Evolutionary conservation across 2,113 vertebrate species (phyloP).

Genomic region (Equus quagga): DNA sequence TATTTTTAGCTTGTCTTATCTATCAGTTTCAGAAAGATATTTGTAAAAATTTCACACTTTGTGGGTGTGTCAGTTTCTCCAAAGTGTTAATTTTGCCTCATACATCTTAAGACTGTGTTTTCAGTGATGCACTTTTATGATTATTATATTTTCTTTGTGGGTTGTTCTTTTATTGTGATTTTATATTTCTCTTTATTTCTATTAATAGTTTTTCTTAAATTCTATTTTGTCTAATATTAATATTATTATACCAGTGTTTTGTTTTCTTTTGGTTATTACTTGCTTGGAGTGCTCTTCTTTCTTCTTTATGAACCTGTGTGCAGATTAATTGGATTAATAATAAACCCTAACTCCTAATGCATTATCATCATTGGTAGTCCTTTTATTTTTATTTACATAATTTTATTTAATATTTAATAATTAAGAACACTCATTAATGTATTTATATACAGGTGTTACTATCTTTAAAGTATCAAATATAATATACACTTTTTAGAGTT

Average conservation of each 20-base stretch:
- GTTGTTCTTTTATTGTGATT: not conserved
- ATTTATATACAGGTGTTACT: not conserved
- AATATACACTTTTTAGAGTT: not conserved
- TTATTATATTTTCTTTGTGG: not conserved
- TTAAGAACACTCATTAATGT: not conserved
- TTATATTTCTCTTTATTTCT: not conserved
- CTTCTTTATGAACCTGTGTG: not conserved
- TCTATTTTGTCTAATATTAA: not conserved
- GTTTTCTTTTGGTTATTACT: not conserved
- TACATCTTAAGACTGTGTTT: not conserved
- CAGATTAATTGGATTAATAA: not conserved
- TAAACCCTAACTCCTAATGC: not conserved
- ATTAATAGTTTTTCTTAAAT: constrained; percentile 25
- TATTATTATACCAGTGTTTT: not conserved
- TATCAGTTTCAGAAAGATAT: not conserved
- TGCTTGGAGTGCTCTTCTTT: not conserved
- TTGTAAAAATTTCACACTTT: not conserved
- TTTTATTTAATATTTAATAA: not conserved
- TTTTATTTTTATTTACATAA: constrained; percentile 15
- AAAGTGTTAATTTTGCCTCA: not conserved
- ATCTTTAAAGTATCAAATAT: not conserved
- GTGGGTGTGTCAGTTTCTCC: not conserved
- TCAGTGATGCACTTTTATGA: not conserved
- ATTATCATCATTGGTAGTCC: not conserved
- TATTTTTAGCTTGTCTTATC: not conserved